Percentiles rank a stretch among this genome's conserved stretches.
Evolutionary conservation across 92 coral and sea anemone species (phyloP).

Genomic region (Phenganax marumi): DNA sequence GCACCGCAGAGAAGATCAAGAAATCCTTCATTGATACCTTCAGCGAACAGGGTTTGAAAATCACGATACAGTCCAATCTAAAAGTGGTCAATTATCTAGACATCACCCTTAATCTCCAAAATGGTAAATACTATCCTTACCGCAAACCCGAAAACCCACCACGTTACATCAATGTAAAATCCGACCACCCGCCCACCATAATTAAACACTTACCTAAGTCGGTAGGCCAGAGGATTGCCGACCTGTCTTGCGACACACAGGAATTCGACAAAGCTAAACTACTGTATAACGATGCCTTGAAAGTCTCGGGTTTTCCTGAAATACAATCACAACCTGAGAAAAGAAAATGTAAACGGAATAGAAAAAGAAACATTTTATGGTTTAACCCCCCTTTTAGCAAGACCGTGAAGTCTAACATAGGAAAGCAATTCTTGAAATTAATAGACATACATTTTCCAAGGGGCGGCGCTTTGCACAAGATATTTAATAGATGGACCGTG

Average conservation of each 20-base stretch:
- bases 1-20: not conserved
- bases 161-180: slow-evolving; percentile 16
- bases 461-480: too few species aligned
- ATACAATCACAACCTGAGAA: not conserved
- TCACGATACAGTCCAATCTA: slow-evolving; percentile 39
- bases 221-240: slow-evolving; percentile 8
- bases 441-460: too few species aligned
- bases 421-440: not conserved
- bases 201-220: slow-evolving; percentile 18
- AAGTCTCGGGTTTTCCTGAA: slow-evolving; percentile 7
- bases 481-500: too few species aligned
- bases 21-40: slow-evolving; percentile 20
- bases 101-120: slow-evolving; percentile 37
- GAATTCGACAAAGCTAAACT: slow-evolving; percentile 37
- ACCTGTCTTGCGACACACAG: slow-evolving; percentile 21
- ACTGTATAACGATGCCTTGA: slow-evolving; percentile 1
- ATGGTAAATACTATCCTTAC: slow-evolving; percentile 42
- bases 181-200: slow-evolving; percentile 27
- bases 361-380: not conserved
- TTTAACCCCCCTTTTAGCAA: not conserved
- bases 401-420: not conserved
- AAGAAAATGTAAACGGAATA: not conserved
- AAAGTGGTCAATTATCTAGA: slow-evolving; percentile 37
- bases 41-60: slow-evolving; percentile 30
- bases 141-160: slow-evolving; percentile 45